Base-by-base conservation (phyloP, 2,888 invertebrate species). In the Amphipyra tragopoginis region DNA sequence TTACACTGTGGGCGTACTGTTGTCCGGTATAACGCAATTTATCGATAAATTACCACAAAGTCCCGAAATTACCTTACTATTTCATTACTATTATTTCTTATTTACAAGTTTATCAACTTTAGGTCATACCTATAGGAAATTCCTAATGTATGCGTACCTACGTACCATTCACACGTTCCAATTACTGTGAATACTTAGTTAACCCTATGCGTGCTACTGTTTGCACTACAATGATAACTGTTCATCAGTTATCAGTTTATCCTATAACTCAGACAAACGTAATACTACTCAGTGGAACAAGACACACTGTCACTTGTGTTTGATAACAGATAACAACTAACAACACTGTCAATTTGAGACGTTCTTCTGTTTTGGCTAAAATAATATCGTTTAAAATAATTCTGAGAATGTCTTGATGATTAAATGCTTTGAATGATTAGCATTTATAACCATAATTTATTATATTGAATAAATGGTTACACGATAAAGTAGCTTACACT, bases 241-340 rank as follows among this genome's bases (percentile, higher is more conserved):
- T 59, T 33, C 29, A 36, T 13, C 10, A 15, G 13, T 34, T 62
- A 51, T 51, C 56, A 14, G 4, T 47, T 36, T 36, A 36, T 36
- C 36, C 15, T n/a, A 29, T 15, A 39, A 21, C 34, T 14, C 8
- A 13, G 47, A n/a, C 3, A 21, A 1, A 21, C 26, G n/a, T 36
- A 13, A 34, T 5, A 14, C 47, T 34, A 13, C 43, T 42, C 52
- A 15, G 49, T 26, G 39, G 14, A 49, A 44, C 47, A 47, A 13
- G 38, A 57, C 45, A 54, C 53, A 59, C 21, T 54, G 68, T 34
- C 50, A 36, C 33, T n/a, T 14, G 54, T 55, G 8, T 47, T 40
- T 21, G 14, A 39, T 11, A 10, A 21, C 39, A 56, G 56, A 43
- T 10, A 10, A 36, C 36, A 29, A 29, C 29, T 62, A 65, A 21